A percentile compares a stretch with the other conserved stretches of the same genome.
phyloP scores from a whole-genome alignment of 2,797 vertebrate genomes.

The Danio jaintianensis region DNA sequence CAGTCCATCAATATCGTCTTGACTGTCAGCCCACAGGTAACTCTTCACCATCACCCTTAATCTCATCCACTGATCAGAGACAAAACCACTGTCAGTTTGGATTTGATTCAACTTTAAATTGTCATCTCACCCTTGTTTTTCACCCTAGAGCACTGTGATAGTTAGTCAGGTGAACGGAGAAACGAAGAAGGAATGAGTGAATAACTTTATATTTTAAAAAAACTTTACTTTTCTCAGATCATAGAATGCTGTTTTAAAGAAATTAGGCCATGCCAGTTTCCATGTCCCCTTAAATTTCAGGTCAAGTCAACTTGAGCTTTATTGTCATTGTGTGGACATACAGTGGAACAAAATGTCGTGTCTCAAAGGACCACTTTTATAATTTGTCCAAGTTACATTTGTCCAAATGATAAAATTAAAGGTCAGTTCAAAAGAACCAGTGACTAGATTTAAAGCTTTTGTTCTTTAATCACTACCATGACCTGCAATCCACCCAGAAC shows the following conservation, averaged over 20 bases:
- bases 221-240: background rate
- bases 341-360: too few relatives aligned
- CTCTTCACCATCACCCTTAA: slow-evolving; percentile 43
- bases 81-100: slow-evolving; percentile 58
- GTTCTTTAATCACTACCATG: slow-evolving; percentile 53
- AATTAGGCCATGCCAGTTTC: background rate
- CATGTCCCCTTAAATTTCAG: too few relatives aligned
- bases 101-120: slow-evolving; percentile 55
- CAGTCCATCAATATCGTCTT: slow-evolving; percentile 59
- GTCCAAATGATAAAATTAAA: slow-evolving; percentile 6
- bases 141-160: slow-evolving; percentile 8
- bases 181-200: background rate
- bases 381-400: background rate
- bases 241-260: slow-evolving; percentile 5
- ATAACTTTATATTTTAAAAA: slow-evolving; percentile 4
- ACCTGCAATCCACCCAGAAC: slow-evolving; percentile 47
- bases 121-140: slow-evolving; percentile 35
- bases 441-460: slow-evolving; percentile 26
- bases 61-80: slow-evolving; percentile 58
- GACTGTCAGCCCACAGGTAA: slow-evolving; percentile 53
- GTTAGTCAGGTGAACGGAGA: slow-evolving; percentile 29
- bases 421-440: background rate
- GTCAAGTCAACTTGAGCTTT: too few relatives aligned
- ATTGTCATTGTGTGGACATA: too few relatives aligned
- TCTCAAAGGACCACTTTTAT: too few relatives aligned